Conservation (phyloP, 1,140 invertebrate genomes). For the Battus philenor region DNA sequence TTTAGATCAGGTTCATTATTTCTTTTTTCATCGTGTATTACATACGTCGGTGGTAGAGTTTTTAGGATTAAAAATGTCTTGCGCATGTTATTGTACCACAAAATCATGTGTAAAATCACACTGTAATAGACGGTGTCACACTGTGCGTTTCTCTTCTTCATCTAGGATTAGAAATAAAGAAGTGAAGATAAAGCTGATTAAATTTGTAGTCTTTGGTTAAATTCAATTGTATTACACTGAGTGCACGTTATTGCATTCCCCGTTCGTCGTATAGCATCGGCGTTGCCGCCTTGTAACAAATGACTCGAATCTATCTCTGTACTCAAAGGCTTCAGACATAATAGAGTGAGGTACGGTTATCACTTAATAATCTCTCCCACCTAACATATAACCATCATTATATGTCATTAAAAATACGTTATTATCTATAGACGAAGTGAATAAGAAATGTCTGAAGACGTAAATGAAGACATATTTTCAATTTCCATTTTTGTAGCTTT, state of each 20-base stretch:
- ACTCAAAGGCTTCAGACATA: constrained; percentile 41
- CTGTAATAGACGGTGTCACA: no score
- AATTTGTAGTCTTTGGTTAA: no score
- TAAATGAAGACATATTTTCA: constrained; percentile 21
- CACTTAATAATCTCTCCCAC: constrained; percentile 42
- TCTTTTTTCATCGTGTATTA: no score
- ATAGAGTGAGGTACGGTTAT: constrained; percentile 55
- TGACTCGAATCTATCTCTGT: constrained; percentile 32
- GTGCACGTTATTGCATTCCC: neutral
- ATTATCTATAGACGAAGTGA: constrained; percentile 19
- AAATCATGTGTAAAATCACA: no score
- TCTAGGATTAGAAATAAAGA: no score
- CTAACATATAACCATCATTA: constrained; percentile 19
- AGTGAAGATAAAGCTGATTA: no score
- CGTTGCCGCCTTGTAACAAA: constrained; percentile 27
- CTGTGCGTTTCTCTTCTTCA: no score
- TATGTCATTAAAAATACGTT: neutral
- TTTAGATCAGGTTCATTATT: no score
- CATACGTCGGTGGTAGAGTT: no score
- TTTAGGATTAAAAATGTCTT: no score
- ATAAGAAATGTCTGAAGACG: constrained; percentile 25
- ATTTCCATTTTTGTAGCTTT: constrained; percentile 30
- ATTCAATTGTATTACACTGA: no score
- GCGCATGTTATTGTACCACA: no score
- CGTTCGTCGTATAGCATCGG: constrained; percentile 13